A percentile compares a stretch with the other conserved stretches of the same genome.
Conservation (phyloP, 64 coral and sea anemone genomes). For the Trachythela sp. region DNA sequence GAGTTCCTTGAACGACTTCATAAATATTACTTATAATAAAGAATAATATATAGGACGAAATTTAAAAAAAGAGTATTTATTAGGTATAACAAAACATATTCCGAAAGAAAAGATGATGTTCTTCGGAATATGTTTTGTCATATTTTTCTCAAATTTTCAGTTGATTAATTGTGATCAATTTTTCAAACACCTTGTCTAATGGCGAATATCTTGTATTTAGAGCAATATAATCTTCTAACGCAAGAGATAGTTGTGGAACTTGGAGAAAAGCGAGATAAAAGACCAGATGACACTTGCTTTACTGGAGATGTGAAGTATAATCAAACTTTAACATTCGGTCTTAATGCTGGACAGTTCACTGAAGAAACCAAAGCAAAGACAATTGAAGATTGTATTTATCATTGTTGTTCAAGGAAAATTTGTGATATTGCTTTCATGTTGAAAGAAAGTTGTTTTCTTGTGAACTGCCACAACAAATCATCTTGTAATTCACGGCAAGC, state of each 20-base stretch:
- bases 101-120: too few relatives aligned
- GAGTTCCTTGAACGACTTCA: too few relatives aligned
- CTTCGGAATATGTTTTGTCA: too few relatives aligned
- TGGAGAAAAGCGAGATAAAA: background rate
- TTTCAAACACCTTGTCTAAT: too few relatives aligned
- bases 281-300: background rate
- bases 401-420: conserved; percentile 55
- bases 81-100: too few relatives aligned
- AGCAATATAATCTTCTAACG: background rate
- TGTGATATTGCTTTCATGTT: conserved; percentile 71
- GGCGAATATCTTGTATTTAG: background rate
- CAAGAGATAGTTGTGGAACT: background rate
- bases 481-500: conserved; percentile 48
- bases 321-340: background rate
- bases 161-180: too few relatives aligned
- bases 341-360: background rate
- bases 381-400: conserved; percentile 41
- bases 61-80: too few relatives aligned
- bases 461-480: conserved; percentile 35
- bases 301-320: background rate
- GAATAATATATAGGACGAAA: too few relatives aligned
- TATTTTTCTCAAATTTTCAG: too few relatives aligned
- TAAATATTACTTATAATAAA: too few relatives aligned
- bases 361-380: background rate
- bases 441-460: conserved; percentile 60